Conservation (phyloP, 2,888 invertebrate species). For the Diloba caeruleocephala region DNA sequence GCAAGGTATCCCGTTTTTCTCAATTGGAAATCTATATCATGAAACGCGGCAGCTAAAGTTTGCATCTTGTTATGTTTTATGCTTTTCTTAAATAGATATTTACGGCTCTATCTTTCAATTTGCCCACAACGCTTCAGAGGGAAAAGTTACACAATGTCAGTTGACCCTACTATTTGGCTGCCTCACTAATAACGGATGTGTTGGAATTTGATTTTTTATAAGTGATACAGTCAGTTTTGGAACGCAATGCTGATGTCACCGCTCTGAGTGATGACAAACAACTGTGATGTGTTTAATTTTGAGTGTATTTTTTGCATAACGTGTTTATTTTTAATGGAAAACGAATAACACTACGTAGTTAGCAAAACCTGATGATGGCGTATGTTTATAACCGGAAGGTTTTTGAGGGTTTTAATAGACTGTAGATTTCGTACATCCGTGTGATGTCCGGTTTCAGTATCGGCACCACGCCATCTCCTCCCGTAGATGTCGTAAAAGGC, state of each 20-base stretch:
- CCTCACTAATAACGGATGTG: constrained; percentile 37
- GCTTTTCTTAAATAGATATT: too few relatives aligned
- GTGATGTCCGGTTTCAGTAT: too few relatives aligned
- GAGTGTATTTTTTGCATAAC: constrained; percentile 22
- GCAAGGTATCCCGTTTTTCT: too few relatives aligned
- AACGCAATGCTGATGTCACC: constrained; percentile 47
- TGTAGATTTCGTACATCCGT: too few relatives aligned
- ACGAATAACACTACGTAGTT: neutral
- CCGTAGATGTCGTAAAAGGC: too few relatives aligned
- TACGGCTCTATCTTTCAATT: too few relatives aligned
- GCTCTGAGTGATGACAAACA: constrained; percentile 25
- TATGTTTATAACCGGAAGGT: neutral
- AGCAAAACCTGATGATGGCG: neutral
- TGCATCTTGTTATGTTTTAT: too few relatives aligned
- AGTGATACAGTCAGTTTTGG: constrained; percentile 17
- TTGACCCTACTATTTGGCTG: constrained; percentile 8
- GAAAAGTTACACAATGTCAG: constrained; percentile 4
- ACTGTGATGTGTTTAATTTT: constrained; percentile 9
- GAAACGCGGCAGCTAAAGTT: too few relatives aligned
- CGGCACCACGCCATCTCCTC: too few relatives aligned
- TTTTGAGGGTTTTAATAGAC: too few relatives aligned
- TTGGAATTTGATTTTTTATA: constrained; percentile 30
- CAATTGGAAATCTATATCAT: too few relatives aligned
- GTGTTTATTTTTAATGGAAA: constrained; percentile 18
- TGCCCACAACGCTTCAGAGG: too few relatives aligned